Evolutionary conservation across 2,888 invertebrate genomes (phyloP), one percentile per base, ranked within the genome.

Genomic region (Watsonalla binaria): DNA sequence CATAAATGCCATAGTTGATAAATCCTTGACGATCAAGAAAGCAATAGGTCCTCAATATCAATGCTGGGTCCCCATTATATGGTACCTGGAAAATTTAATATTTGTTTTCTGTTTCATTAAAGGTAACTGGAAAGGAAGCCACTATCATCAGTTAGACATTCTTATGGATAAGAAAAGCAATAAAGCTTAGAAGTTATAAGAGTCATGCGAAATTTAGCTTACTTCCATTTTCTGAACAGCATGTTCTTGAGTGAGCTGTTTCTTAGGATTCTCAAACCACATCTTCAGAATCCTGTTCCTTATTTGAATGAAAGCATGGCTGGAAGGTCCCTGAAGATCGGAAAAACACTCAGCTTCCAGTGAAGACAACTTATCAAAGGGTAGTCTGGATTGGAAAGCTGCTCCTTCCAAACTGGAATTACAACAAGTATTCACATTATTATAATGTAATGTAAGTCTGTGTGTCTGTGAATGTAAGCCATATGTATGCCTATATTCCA

Each of bases 1-100:
- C 97, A 84, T 97, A 99, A 51, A 98, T 95, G 0, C 99, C 99
- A 91, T 97, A 99, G 89, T 99, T 99, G 60, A 99, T 98, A 72
- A 96, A 98, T 2, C 99, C 99, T 84, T 99, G 97, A 47, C 99
- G 93, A 75, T 99, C 97, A 45, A 99, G 91, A 82, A 96, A 99
- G 0, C 96, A 95, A 86, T 98, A 98, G 37, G 97, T 93, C 62
- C 98, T 93, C 76, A 94, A 93, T 2, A 98, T 93, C 24, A 99
- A 85, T 7, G 94, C 93, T 5, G 95, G 94, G 84, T 99, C 98
- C 75, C 96, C 97, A 82, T 98, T 98, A 74, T 97, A 99, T 0
- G 99, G 99, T 6, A 96, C 92, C 87, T 84, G 92, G 89, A 79
- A 47, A 47, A 9, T 6, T 50, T 33, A 9, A 51, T 46, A 33